A percentile compares a stretch with the other conserved stretches of the same genome.
Conservation (phyloP, 2,113 vertebrate species). For the Jaculus jaculus region DNA sequence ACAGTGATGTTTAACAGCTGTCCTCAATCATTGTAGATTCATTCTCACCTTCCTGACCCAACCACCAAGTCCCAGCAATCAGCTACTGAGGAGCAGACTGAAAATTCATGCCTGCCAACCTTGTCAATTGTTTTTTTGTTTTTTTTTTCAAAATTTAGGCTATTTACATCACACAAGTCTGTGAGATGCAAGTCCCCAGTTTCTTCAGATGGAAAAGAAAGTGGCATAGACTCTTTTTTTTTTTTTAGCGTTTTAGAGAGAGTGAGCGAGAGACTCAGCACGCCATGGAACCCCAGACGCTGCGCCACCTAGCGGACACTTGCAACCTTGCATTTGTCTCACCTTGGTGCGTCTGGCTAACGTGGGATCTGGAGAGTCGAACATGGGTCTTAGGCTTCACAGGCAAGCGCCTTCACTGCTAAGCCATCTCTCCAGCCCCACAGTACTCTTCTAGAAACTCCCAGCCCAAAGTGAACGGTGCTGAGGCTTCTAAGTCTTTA, state of each 20-base stretch:
- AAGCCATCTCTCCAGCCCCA: too few species aligned
- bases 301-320: too few species aligned
- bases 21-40: neutral
- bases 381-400: too few species aligned
- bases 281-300: too few species aligned
- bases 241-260: too few species aligned
- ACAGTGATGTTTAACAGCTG: neutral
- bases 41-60: neutral
- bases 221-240: constrained; percentile 18
- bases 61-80: neutral
- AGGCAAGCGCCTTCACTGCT: too few species aligned
- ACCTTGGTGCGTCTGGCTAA: too few species aligned
- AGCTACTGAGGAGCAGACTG: constrained; percentile 40
- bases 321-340: too few species aligned
- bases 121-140: constrained; percentile 65
- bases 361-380: too few species aligned
- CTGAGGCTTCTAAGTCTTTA: neutral
- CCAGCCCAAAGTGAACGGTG: neutral
- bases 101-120: constrained; percentile 68
- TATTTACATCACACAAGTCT: constrained; percentile 68
- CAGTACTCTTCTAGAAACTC: constrained; percentile 56
- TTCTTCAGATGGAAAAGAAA: constrained; percentile 59
- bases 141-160: constrained; percentile 58
- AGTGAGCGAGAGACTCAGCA: too few species aligned
- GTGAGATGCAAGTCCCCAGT: constrained; percentile 41